Percentiles rank a stretch among this genome's conserved stretches.
Evolutionary conservation across 2,113 vertebrate genomes (phyloP).

Genomic region (Malurus cyaneus): DNA sequence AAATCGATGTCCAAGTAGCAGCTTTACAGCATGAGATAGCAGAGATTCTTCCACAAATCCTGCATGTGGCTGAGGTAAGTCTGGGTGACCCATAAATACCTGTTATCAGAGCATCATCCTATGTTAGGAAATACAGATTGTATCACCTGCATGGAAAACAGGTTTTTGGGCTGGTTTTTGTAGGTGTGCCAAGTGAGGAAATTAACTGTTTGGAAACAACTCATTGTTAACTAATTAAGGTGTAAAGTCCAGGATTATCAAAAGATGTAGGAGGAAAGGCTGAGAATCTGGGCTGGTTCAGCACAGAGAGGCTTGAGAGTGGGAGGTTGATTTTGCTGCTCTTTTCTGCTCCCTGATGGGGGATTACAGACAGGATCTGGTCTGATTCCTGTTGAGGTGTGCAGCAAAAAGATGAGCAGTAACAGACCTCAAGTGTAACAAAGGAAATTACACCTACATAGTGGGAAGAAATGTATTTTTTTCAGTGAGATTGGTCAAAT

Average conservation of each 20-base stretch:
- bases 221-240: not conserved
- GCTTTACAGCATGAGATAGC: slow-evolving; percentile 80
- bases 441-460: not conserved
- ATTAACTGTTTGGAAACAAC: not conserved
- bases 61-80: slow-evolving; percentile 86
- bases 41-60: slow-evolving; percentile 80
- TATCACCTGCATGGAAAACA: not conserved
- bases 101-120: not conserved
- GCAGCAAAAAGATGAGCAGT: not conserved
- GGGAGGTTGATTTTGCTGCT: not conserved
- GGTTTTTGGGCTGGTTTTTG: not conserved
- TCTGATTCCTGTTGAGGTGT: not conserved
- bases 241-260: not conserved
- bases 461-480: not conserved
- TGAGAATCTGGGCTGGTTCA: not conserved
- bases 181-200: not conserved
- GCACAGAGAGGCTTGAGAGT: not conserved
- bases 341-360: not conserved
- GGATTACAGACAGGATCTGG: not conserved
- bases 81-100: not conserved
- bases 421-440: not conserved
- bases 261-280: not conserved
- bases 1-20: slow-evolving; percentile 75
- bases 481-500: not conserved
- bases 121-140: not conserved